A percentile compares a stretch with the other conserved stretches of the same genome.
phyloP scores from a whole-genome alignment of 2,888 invertebrate genomes.

The Amphipoea oculea region DNA sequence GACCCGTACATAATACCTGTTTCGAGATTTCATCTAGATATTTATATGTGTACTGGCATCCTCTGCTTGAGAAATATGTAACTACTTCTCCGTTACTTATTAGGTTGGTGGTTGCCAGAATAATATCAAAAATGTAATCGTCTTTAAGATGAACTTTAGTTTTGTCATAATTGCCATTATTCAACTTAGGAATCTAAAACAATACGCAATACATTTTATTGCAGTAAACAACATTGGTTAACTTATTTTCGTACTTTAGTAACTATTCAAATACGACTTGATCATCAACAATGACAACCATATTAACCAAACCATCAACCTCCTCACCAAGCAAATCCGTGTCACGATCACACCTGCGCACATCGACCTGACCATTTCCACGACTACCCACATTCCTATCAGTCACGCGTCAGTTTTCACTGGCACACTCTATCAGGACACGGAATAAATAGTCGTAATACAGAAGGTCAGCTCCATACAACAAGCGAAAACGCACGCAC shows the following conservation, averaged over 20 bases:
- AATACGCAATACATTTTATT: too few relatives aligned
- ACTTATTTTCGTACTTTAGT: not conserved
- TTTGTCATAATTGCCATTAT: not conserved
- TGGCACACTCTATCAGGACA: conserved; percentile 49
- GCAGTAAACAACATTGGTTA: not conserved
- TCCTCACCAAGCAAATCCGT: not conserved
- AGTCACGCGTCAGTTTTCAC: conserved; percentile 53
- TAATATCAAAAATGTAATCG: not conserved
- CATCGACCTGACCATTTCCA: conserved; percentile 7
- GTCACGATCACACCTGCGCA: conserved; percentile 29
- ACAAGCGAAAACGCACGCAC: not conserved
- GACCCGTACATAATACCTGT: not conserved
- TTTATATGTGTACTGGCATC: not conserved
- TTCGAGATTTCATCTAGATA: not conserved
- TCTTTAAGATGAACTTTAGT: not conserved
- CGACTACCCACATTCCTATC: conserved; percentile 33
- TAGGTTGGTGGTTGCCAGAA: not conserved
- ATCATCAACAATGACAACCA: not conserved
- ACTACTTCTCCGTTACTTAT: not conserved
- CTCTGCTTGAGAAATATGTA: not conserved
- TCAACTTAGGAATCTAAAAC: too few relatives aligned
- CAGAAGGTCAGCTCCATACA: not conserved
- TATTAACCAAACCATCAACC: not conserved
- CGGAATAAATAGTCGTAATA: not conserved
- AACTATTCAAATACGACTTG: not conserved